Conservation (phyloP, 2,797 vertebrate species). For the Cynopterus sphinx region DNA sequence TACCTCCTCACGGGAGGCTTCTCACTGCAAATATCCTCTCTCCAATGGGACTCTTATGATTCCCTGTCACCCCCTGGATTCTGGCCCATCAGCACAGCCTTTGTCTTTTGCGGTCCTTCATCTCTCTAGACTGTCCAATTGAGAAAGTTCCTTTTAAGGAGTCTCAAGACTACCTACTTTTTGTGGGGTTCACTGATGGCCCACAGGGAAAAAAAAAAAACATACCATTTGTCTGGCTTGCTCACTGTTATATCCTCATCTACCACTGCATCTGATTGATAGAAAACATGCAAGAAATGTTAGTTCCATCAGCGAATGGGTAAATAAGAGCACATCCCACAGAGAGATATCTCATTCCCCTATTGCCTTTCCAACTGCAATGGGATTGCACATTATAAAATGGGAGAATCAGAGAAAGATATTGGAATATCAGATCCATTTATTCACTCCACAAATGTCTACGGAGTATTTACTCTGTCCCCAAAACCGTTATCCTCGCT, state of each 20-base stretch:
- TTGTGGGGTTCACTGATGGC: neutral
- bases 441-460: neutral
- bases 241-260: neutral
- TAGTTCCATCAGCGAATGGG: neutral
- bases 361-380: neutral
- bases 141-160: neutral
- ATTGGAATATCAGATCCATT: neutral
- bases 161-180: neutral
- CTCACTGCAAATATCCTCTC: neutral
- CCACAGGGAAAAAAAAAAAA: neutral
- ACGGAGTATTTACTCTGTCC: neutral
- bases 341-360: neutral
- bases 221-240: neutral
- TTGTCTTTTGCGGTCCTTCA: neutral
- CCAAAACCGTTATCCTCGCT: neutral
- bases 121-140: neutral
- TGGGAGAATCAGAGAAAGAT: neutral
- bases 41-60: neutral
- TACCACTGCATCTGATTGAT: neutral
- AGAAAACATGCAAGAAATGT: neutral
- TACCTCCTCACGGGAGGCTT: neutral
- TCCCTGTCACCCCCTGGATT: neutral
- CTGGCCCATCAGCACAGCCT: neutral
- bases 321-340: neutral
- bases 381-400: neutral